A percentile compares a stretch with the other conserved stretches of the same genome.
Conservation (phyloP, 2,888 invertebrate genomes). For the Ectobius pallidus region DNA sequence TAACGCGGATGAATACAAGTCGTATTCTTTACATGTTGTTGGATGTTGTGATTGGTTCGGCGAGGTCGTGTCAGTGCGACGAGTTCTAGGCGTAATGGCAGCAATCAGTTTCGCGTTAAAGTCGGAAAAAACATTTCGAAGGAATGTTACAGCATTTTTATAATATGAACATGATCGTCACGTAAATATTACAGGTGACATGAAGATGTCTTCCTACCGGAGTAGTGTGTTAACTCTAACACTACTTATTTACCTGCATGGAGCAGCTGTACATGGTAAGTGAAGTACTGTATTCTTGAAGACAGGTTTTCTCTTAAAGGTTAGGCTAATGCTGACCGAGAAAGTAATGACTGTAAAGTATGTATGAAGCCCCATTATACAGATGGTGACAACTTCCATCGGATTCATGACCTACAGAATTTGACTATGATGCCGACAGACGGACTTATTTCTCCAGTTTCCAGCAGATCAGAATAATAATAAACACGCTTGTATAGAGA, state of each 20-base stretch:
- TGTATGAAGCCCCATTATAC: too few relatives aligned
- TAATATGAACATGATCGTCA: slow-evolving; percentile 26
- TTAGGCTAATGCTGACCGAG: not conserved
- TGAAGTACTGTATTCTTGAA: too few relatives aligned
- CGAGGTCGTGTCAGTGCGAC: slow-evolving; percentile 15
- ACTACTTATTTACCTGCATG: slow-evolving; percentile 41
- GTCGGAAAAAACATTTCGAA: not conserved
- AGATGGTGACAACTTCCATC: too few relatives aligned
- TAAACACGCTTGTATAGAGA: too few relatives aligned
- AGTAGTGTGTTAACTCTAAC: slow-evolving; percentile 35
- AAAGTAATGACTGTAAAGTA: too few relatives aligned
- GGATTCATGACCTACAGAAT: too few relatives aligned
- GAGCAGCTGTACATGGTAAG: slow-evolving; percentile 42
- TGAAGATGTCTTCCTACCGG: slow-evolving; percentile 43
- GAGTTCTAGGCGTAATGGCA: slow-evolving; percentile 7
- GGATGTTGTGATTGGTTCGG: not conserved
- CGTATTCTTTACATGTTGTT: not conserved
- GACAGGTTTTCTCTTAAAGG: not conserved
- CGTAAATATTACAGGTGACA: slow-evolving; percentile 32
- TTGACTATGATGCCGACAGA: too few relatives aligned
- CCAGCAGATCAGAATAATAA: too few relatives aligned
- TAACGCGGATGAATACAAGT: slow-evolving; percentile 10
- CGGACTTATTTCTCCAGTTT: too few relatives aligned
- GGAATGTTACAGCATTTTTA: slow-evolving; percentile 3
- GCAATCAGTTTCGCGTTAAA: not conserved